Conservation (phyloP, 2,797 vertebrate genomes). For the Merluccius polli region DNA sequence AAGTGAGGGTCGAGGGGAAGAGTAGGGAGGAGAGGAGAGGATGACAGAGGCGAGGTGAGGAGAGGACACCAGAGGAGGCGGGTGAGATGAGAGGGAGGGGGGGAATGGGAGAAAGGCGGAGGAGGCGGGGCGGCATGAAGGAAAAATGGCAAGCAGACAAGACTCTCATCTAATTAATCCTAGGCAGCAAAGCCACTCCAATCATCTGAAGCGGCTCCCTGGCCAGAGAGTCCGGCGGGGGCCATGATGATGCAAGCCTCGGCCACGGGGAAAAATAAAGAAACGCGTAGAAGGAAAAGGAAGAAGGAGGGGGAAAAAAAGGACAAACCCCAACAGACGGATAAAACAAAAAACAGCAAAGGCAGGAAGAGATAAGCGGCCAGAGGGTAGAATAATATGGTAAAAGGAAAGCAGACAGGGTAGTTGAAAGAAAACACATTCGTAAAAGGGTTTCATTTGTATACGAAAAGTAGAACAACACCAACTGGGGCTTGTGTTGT, state of each 20-base stretch:
- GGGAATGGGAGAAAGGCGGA: not conserved
- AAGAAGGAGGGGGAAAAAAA: slow-evolving; percentile 16
- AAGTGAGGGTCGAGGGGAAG: not conserved
- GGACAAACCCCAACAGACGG: slow-evolving; percentile 1
- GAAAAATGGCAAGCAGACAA: slow-evolving; percentile 40
- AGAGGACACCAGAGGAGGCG: slow-evolving; percentile 22
- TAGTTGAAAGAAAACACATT: not conserved
- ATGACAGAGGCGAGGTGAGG: slow-evolving; percentile 1
- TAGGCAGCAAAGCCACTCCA: slow-evolving; percentile 53
- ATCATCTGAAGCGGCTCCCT: slow-evolving; percentile 48
- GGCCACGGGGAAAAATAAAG: not conserved
- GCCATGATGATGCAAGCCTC: not conserved
- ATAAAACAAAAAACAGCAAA: not conserved
- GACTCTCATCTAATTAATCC: slow-evolving; percentile 63
- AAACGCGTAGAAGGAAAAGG: slow-evolving; percentile 2
- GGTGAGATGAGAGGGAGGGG: slow-evolving; percentile 1
- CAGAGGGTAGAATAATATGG: not conserved
- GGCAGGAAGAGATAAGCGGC: not conserved
- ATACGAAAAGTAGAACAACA: not conserved
- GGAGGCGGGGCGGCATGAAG: not conserved
- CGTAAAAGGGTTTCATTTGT: not conserved
- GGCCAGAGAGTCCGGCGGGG: not conserved
- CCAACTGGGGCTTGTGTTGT: not conserved
- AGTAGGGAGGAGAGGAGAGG: not conserved
- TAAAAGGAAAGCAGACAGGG: not conserved